Evolutionary conservation across 2,113 vertebrate genomes (phyloP), one percentile per base, ranked within the genome.

Genomic region (Amblyornis subalaris): DNA sequence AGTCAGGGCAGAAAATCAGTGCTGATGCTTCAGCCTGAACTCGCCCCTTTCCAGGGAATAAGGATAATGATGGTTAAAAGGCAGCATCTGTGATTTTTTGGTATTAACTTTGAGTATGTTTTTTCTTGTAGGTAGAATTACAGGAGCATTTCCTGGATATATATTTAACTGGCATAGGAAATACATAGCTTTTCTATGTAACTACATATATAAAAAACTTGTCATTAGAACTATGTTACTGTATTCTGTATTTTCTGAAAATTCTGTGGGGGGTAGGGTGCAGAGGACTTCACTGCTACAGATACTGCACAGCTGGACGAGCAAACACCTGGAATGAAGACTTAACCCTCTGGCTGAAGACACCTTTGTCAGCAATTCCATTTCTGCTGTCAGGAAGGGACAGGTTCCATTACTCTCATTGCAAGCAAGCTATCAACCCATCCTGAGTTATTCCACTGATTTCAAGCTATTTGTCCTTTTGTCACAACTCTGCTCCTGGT

Each of bases 1-100:
- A 94, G 78, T 77, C 94, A 71, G 44, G 48, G 78, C 40, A 90
- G 75, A 94, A 90, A 90, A 91, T 74, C 75, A 61, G 69, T 64
- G 53, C 42, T 84, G 72, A 77, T 91, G 69, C 51, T 78, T 93
- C 78, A 91, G 55, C n/a, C 64, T 80, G 75, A 89, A 77, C 85
- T 77, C 48, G 36, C 24, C 40, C 18, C 25, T 88, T 96, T 57
- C 35, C 31, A 60, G 55, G 61, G 44, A 90, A 74, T 48, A 57
- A 66, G 40, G 64, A 83, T 67, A 96, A 78, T 9, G 51, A 60
- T 64, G 48, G 60, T 53, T 86, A 91, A 90, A 94, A 95, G 40
- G 51, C 88, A 95, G 53, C 28, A 67, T 75, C 60, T 90, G 60
- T 64, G 25, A 60, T 84, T 92, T 94, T 83, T 33, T 74, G 51